phyloP scores from a whole-genome alignment of 2,797 vertebrate genomes.

The Picus viridis region DNA sequence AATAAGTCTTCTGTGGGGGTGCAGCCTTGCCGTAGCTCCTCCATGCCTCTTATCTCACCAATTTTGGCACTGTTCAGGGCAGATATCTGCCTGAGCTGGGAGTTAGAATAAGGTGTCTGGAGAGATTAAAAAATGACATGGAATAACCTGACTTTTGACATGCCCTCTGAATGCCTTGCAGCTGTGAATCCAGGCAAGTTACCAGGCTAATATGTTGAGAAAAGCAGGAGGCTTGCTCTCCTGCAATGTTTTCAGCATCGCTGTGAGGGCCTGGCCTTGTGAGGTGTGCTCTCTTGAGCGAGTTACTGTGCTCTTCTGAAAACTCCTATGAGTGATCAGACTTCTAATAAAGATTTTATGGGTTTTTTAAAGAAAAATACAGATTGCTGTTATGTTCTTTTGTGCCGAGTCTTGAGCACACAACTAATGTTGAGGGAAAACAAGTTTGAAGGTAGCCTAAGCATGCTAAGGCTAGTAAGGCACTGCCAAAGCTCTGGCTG shows the following conservation, averaged over 20 bases:
- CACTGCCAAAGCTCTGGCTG: background rate
- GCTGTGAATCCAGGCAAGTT: background rate
- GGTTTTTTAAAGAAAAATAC: background rate
- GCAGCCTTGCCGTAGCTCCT: background rate
- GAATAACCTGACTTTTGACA: background rate
- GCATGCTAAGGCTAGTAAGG: background rate
- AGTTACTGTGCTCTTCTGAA: background rate
- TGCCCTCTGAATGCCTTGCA: background rate
- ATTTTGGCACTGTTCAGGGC: background rate
- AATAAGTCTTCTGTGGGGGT: too few species aligned
- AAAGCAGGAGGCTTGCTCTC: background rate
- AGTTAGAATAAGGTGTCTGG: background rate
- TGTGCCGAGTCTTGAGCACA: background rate
- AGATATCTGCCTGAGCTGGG: background rate
- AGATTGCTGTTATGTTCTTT: background rate
- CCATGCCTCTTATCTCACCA: background rate
- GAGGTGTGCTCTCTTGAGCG: background rate
- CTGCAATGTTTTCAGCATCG: background rate
- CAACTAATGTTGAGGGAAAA: background rate
- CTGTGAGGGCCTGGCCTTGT: background rate
- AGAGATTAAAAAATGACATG: background rate
- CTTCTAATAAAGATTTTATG: constrained; percentile 37
- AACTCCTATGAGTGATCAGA: background rate
- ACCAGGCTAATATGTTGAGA: background rate
- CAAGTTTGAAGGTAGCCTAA: background rate